Evolutionary conservation across 2,888 invertebrate genomes (phyloP).

Genomic region (Cephus nigrinus): DNA sequence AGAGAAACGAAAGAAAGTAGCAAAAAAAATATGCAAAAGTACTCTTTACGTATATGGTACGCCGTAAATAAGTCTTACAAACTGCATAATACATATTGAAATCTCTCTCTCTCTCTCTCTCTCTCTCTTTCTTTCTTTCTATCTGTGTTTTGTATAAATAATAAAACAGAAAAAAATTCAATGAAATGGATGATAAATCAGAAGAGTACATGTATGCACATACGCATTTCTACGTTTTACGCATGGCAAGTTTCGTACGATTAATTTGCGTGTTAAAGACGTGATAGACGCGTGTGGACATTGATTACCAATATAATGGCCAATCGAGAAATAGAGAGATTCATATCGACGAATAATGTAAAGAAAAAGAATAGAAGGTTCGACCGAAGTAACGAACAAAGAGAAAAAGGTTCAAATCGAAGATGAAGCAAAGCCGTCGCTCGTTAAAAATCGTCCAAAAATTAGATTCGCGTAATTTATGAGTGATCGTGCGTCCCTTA

Average conservation of each 20-base stretch:
- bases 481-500: neutral
- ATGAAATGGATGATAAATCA: neutral
- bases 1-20: neutral
- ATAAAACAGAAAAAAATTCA: neutral
- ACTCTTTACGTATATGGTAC: slow-evolving; percentile 9
- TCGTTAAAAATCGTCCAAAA: neutral
- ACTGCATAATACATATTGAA: slow-evolving; percentile 18
- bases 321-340: neutral
- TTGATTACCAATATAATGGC: neutral
- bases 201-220: neutral
- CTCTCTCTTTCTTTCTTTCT: slow-evolving; percentile 3
- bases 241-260: too few species aligned
- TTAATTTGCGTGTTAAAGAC: neutral
- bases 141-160: neutral
- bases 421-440: neutral
- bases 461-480: neutral
- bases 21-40: neutral
- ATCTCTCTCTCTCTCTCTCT: slow-evolving; percentile 14
- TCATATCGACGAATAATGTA: neutral
- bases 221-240: neutral
- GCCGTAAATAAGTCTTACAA: slow-evolving; percentile 16
- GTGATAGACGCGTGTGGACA: neutral
- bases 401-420: neutral
- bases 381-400: neutral
- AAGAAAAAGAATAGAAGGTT: neutral